These are phyloP conservation scores for Tympanoctomys barrerae DNA, from an alignment of 2,797 vertebrate species.

Conservation along the genomic window DNA sequence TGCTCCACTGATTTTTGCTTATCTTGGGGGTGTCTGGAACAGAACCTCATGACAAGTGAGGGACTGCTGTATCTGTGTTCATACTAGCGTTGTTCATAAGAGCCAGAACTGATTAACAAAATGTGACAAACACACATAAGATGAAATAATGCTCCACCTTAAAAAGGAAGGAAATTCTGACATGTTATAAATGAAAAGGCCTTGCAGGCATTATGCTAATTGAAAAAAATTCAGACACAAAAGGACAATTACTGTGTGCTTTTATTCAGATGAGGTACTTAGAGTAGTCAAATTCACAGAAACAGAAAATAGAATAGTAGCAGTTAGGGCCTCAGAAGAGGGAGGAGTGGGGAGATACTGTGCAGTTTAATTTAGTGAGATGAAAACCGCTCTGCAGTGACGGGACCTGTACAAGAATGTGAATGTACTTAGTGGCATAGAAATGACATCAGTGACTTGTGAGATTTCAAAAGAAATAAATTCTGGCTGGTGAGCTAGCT, in stretches of 20 bases:
- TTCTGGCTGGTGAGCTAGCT: not conserved
- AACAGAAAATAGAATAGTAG: not conserved
- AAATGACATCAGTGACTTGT: not conserved
- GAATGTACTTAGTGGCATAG: not conserved
- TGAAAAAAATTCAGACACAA: not conserved
- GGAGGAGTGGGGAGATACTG: not conserved
- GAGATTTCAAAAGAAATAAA: not conserved
- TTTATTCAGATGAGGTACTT: not conserved
- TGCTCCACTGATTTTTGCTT: too few species aligned
- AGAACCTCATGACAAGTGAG: too few species aligned
- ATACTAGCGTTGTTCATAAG: not conserved
- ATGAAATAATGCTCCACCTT: not conserved
- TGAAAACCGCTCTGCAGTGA: not conserved
- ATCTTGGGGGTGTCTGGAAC: too few species aligned
- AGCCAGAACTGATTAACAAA: not conserved
- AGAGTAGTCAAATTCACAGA: not conserved
- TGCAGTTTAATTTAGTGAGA: not conserved
- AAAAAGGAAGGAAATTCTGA: not conserved
- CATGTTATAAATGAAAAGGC: not conserved
- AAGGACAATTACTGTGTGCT: not conserved
- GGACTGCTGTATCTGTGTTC: not conserved
- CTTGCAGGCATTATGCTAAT: not conserved
- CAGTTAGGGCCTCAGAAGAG: not conserved
- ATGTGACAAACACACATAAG: not conserved
- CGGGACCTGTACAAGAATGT: not conserved